Percentiles rank a stretch among this genome's conserved stretches.
Conservation (phyloP, 2,888 invertebrate genomes). For the Pyrochroa serraticornis region DNA sequence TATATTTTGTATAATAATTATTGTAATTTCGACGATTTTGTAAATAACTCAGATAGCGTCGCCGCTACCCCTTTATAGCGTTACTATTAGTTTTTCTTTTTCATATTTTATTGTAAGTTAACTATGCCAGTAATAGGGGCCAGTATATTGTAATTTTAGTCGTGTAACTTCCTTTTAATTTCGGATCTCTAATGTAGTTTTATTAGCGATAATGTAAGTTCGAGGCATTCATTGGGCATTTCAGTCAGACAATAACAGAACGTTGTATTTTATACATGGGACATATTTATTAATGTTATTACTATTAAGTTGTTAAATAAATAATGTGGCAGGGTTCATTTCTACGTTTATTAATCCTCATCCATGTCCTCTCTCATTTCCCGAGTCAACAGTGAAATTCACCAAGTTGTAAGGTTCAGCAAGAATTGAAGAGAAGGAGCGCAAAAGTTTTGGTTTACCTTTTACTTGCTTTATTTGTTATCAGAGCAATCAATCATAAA, state of each 20-base stretch:
- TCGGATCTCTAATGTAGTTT: slow-evolving; percentile 33
- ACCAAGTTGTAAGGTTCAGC: too few species aligned
- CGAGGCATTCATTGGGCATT: slow-evolving; percentile 20
- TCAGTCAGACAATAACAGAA: slow-evolving; percentile 24
- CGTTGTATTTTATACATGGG: slow-evolving; percentile 25
- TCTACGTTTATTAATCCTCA: too few species aligned
- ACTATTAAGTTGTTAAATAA: slow-evolving; percentile 27
- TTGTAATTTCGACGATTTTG: slow-evolving; percentile 12
- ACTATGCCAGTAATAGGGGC: slow-evolving; percentile 50
- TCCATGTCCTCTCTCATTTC: too few species aligned
- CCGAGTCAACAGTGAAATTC: too few species aligned
- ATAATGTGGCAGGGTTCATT: slow-evolving; percentile 24
- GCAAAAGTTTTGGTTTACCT: too few species aligned
- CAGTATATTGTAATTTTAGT: slow-evolving; percentile 44
- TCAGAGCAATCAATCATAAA: too few species aligned
- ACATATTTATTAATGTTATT: slow-evolving; percentile 33
- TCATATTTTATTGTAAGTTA: slow-evolving; percentile 29
- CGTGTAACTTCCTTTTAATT: slow-evolving; percentile 25
- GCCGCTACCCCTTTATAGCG: slow-evolving; percentile 7
- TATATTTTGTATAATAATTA: slow-evolving; percentile 23
- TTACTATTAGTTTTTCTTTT: slow-evolving; percentile 17
- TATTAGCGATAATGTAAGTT: background rate
- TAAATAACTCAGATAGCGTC: slow-evolving; percentile 22
- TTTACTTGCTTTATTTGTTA: too few species aligned
- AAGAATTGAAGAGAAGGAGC: too few species aligned